Percentiles rank a stretch among this genome's conserved stretches.
phyloP scores from a whole-genome alignment of 2,113 vertebrate species.

The Lagopus leucura region DNA sequence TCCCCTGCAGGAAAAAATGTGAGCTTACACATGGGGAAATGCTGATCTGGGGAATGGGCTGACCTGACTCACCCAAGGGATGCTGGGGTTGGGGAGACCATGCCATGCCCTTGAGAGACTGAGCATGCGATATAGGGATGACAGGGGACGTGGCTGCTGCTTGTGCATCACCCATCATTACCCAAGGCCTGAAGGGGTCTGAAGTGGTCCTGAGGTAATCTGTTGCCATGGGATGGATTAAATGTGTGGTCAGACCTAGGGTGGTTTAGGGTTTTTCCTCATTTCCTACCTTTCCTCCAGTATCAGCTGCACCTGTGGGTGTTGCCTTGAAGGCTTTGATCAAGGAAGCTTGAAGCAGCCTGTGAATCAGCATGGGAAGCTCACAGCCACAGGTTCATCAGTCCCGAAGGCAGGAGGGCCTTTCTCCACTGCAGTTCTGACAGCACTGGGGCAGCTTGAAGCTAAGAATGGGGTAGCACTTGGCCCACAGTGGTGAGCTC shows the following conservation, averaged over 20 bases:
- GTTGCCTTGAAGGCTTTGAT: background rate
- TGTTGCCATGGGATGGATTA: background rate
- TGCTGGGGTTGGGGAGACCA: background rate
- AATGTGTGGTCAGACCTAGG: background rate
- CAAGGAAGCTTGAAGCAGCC: background rate
- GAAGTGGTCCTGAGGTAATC: background rate
- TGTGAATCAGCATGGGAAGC: background rate
- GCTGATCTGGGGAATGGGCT: background rate
- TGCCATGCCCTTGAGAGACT: accelerated
- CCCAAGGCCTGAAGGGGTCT: background rate
- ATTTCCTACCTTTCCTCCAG: accelerated
- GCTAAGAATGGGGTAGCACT: background rate
- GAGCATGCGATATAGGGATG: background rate
- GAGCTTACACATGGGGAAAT: accelerated
- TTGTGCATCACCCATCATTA: background rate
- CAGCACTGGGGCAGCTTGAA: background rate
- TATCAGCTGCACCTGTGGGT: background rate
- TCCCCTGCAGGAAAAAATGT: background rate
- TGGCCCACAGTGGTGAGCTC: background rate
- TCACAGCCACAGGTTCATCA: background rate
- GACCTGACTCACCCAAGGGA: background rate
- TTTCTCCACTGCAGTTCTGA: background rate
- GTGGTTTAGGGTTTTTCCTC: background rate
- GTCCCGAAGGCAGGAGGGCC: background rate
- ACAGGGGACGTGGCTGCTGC: background rate